Base-by-base conservation (phyloP, 2,113 vertebrate genomes). In the Prunella himalayana region DNA sequence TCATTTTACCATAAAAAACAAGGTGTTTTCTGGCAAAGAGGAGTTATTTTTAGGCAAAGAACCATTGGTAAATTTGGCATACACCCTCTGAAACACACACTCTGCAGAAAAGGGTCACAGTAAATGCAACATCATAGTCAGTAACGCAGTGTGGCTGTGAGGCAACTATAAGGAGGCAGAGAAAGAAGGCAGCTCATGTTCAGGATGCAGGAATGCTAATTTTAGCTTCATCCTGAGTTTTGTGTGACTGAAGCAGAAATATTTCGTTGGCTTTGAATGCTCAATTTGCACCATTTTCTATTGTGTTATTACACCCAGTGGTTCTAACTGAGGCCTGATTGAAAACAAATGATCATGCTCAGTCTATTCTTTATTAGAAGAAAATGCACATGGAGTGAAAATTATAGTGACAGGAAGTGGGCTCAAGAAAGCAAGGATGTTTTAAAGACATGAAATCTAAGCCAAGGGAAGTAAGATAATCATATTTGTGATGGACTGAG, bases 401-500 rank as follows among this genome's bases (percentile, higher is more conserved):
- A 92, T 71, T 54, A 64, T 30, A 83, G 47, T 51, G 75, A 63
- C 51, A 86, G 60, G 65, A 83, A 93, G 64, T 49, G 30, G 31
- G 22, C 44, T 90, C 57, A 63, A 68, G 65, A 91, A 90, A 89
- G 57, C 27, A 95, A 88, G 91, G 78, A 90, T 77, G 64, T 65
- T 84, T 95, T 90, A 96, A 88, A 95, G 86, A 39, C 39, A 76
- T 24, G 51, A 87, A 89, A 89, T 84, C 17, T 61, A 95, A 94
- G 71, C 81, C 92, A 90, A 92, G 51, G 75, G 84, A 91, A 96
- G 89, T 78, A 91, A 92, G 71, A 96, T 92, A 92, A 93, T 92
- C 88, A 75, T 93, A 93, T 95, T 86, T 92, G 45, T 90, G 54
- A 78, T 0, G 3, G 66, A 77, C 51, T 47, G 19, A 70, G 41